phyloP scores from a whole-genome alignment of 2,888 invertebrate species.

The Phymatocera aterrima region DNA sequence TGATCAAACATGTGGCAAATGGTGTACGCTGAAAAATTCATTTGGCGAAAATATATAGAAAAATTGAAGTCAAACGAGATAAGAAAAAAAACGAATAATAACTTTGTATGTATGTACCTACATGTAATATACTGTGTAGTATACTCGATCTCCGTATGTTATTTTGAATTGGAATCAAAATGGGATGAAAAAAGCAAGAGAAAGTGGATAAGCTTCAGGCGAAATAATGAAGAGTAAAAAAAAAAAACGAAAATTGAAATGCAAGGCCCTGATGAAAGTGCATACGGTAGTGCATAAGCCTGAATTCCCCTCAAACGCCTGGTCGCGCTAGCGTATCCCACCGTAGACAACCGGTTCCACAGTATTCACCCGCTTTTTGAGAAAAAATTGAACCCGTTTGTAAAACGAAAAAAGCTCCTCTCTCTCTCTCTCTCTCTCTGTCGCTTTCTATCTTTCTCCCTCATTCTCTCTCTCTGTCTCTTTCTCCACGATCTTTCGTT shows the following conservation, averaged over 20 bases:
- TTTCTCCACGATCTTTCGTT: neutral
- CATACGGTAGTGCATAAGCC: conserved; percentile 42
- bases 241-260: conserved; percentile 7
- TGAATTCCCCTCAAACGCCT: conserved; percentile 55
- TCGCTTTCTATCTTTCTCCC: neutral
- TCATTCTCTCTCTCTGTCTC: neutral
- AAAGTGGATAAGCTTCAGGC: no score
- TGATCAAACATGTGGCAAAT: conserved; percentile 8
- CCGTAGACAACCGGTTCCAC: conserved; percentile 69
- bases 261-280: conserved; percentile 36
- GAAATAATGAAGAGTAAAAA: neutral
- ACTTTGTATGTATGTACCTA: no score
- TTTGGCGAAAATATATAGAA: neutral
- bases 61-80: neutral
- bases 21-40: neutral
- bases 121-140: no score
- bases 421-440: conserved; percentile 22
- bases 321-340: conserved; percentile 51
- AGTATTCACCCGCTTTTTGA: conserved; percentile 73
- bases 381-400: conserved; percentile 75
- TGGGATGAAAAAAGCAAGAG: no score
- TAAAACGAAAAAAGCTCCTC: conserved; percentile 73
- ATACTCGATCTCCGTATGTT: no score
- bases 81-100: no score
- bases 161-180: no score